These are phyloP conservation scores for Pseudomugil gertrudae DNA, from an alignment of 2,797 vertebrate species.

Conservation along the genomic window DNA sequence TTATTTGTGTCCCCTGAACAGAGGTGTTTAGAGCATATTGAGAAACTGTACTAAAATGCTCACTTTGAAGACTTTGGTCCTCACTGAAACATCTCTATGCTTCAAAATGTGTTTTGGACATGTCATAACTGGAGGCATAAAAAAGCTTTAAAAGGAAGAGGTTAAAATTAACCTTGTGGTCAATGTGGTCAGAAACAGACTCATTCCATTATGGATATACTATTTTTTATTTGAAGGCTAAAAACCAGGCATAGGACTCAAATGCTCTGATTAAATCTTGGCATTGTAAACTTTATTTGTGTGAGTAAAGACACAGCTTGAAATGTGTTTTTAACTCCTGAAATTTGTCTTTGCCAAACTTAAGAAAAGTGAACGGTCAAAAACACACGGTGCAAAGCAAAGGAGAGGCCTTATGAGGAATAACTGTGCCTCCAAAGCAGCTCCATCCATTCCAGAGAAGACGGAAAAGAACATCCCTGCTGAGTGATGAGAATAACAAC, in stretches of 20 bases:
- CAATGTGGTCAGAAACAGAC: no score
- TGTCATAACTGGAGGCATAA: no score
- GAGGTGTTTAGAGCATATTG: no score
- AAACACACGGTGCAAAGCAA: conserved; percentile 4
- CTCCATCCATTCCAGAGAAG: conserved; percentile 33
- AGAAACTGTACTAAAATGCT: no score
- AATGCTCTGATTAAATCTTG: background rate
- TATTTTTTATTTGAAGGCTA: no score
- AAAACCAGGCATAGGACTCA: no score
- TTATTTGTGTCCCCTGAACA: background rate
- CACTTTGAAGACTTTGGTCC: no score
- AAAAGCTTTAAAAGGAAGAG: no score
- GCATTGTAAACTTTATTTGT: background rate
- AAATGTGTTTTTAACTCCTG: background rate
- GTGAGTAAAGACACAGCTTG: background rate
- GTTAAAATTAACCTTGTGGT: no score
- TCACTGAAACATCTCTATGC: no score
- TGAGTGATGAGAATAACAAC: conserved; percentile 71
- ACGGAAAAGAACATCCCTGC: conserved; percentile 57
- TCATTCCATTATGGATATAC: no score
- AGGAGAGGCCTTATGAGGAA: conserved; percentile 25
- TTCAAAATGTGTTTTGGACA: no score
- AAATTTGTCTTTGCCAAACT: conserved; percentile 7
- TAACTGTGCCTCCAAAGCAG: background rate
- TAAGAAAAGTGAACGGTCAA: background rate